Conservation (phyloP, 2,888 invertebrate species). For the Eustalomyia histrio region DNA sequence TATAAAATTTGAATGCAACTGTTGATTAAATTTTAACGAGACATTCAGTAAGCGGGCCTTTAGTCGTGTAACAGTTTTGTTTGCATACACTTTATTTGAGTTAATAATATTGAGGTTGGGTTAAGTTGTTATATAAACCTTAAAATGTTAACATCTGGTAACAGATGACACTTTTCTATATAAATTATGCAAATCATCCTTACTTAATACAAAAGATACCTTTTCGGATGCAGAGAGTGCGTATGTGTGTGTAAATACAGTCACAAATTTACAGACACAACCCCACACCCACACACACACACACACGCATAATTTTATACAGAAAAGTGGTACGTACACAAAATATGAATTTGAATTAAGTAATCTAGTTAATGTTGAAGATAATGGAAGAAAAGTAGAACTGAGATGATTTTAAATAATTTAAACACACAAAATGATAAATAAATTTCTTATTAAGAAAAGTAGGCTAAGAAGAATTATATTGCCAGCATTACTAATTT, state of each 20-base stretch:
- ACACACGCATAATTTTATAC: not conserved
- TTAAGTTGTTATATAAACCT: constrained; percentile 47
- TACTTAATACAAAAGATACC: constrained; percentile 29
- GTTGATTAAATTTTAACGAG: no score
- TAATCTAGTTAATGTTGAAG: not conserved
- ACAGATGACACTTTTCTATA: constrained; percentile 14
- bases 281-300: not conserved
- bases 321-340: not conserved
- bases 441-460: not conserved
- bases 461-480: no score
- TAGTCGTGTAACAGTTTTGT: constrained; percentile 6
- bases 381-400: not conserved
- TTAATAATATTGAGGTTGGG: constrained; percentile 52
- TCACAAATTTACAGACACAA: not conserved
- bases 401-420: not conserved
- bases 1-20: no score
- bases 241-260: constrained; percentile 5
- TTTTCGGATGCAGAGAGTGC: not conserved
- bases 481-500: no score
- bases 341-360: not conserved
- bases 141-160: constrained; percentile 33
- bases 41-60: no score
- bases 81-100: constrained; percentile 33
- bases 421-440: not conserved
- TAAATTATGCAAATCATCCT: constrained; percentile 52